A percentile compares a stretch with the other conserved stretches of the same genome.
Evolutionary conservation across 2,888 invertebrate species (phyloP).

Genomic region (Pecten maximus): DNA sequence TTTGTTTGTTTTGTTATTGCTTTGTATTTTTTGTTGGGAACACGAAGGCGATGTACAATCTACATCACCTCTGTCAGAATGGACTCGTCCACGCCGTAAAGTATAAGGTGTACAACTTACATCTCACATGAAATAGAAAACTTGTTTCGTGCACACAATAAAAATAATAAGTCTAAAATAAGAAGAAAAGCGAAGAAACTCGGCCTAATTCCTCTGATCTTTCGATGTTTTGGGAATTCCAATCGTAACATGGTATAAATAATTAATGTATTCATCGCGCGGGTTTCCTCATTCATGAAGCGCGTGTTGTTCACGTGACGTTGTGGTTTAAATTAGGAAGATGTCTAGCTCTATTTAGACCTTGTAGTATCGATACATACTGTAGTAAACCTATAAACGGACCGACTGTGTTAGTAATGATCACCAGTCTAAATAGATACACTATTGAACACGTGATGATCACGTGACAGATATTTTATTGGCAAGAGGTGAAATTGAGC

Average conservation of each 20-base stretch:
- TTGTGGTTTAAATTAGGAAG: neutral
- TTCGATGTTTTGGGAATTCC: neutral
- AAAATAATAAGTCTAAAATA: neutral
- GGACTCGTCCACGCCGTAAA: no score
- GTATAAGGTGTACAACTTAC: no score
- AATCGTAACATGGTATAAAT: neutral
- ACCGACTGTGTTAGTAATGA: neutral
- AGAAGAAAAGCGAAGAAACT: neutral
- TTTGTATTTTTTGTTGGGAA: no score
- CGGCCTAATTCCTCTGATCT: neutral
- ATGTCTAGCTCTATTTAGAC: neutral
- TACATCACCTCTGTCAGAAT: no score
- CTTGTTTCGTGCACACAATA: neutral
- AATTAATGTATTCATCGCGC: neutral
- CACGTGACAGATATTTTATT: neutral
- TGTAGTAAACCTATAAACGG: neutral
- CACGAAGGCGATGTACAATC: no score
- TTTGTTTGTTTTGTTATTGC: no score
- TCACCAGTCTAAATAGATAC: neutral
- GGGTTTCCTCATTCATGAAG: neutral
- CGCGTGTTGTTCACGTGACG: neutral
- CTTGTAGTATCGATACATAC: neutral
- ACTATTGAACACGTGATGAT: neutral
- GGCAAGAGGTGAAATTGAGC: no score
- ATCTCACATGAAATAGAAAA: neutral